A percentile compares a stretch with the other conserved stretches of the same genome.
These are phyloP conservation scores for Mustela nigripes DNA, from an alignment of 2,113 vertebrate genomes.

Conservation along the genomic window DNA sequence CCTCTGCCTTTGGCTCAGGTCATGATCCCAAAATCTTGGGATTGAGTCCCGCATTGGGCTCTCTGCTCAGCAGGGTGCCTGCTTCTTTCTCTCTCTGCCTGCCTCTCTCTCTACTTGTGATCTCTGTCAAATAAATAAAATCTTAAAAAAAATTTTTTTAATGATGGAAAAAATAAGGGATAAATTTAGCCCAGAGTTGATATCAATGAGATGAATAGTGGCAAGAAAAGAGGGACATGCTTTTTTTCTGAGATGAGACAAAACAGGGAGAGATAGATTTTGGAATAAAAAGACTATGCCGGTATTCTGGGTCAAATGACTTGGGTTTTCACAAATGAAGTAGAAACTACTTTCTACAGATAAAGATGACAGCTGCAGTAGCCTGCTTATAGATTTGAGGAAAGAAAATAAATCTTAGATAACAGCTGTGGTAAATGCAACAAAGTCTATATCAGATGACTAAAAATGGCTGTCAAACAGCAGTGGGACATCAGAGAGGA, in stretches of 20 bases:
- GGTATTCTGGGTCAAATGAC: neutral
- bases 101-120: no score
- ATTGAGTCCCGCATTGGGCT: accelerated
- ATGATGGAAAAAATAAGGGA: neutral
- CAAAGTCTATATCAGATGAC: neutral
- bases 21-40: no score
- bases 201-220: neutral
- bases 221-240: neutral
- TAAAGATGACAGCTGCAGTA: neutral
- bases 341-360: neutral
- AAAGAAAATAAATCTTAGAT: neutral
- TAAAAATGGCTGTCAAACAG: neutral
- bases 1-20: no score
- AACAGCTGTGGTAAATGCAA: neutral
- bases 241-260: neutral
- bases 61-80: no score
- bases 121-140: no score
- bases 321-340: neutral
- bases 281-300: neutral
- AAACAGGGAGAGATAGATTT: neutral
- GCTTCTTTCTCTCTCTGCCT: no score
- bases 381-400: neutral
- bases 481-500: neutral
- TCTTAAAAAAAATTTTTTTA: no score
- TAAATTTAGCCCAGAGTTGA: neutral